A percentile compares a stretch with the other conserved stretches of the same genome.
phyloP scores from a whole-genome alignment of 2,888 invertebrate species.

The Mythimna lalbum region DNA sequence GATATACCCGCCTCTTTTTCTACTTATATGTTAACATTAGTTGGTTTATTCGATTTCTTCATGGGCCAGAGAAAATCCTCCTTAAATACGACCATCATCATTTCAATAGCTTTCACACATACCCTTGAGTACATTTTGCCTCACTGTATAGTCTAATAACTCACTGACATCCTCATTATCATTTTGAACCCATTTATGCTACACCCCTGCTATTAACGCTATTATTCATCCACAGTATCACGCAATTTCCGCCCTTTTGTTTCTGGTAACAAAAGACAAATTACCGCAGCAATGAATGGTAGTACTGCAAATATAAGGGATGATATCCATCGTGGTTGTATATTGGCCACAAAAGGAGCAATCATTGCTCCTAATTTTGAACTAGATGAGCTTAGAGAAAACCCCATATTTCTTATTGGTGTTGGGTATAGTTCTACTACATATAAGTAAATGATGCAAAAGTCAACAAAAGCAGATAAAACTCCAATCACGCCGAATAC shows the following conservation, averaged over 20 bases:
- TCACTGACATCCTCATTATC: slow-evolving; percentile 47
- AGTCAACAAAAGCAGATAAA: slow-evolving; percentile 60
- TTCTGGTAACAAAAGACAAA: slow-evolving; percentile 75
- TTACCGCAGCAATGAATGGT: slow-evolving; percentile 72
- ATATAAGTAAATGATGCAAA: slow-evolving; percentile 70
- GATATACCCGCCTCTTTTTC: no score
- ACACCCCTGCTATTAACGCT: slow-evolving; percentile 35
- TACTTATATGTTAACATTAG: no score
- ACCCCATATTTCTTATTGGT: slow-evolving; percentile 77
- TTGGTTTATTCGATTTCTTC: background rate
- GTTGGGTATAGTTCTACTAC: slow-evolving; percentile 80
- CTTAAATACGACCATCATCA: background rate
- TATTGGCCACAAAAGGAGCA: slow-evolving; percentile 76
- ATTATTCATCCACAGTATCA: slow-evolving; percentile 70
- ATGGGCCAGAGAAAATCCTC: background rate
- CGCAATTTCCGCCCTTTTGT: slow-evolving; percentile 77
- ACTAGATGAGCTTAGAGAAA: slow-evolving; percentile 71
- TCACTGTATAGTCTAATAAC: slow-evolving; percentile 38
- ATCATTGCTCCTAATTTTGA: slow-evolving; percentile 76
- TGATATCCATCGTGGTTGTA: slow-evolving; percentile 74
- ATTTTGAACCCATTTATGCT: slow-evolving; percentile 46
- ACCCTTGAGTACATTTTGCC: slow-evolving; percentile 14
- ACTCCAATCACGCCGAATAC: slow-evolving; percentile 69
- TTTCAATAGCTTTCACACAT: slow-evolving; percentile 14
- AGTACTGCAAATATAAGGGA: slow-evolving; percentile 73